These are phyloP conservation scores for Tyria jacobaeae DNA, from an alignment of 2,888 invertebrate genomes.

Conservation along the genomic window DNA sequence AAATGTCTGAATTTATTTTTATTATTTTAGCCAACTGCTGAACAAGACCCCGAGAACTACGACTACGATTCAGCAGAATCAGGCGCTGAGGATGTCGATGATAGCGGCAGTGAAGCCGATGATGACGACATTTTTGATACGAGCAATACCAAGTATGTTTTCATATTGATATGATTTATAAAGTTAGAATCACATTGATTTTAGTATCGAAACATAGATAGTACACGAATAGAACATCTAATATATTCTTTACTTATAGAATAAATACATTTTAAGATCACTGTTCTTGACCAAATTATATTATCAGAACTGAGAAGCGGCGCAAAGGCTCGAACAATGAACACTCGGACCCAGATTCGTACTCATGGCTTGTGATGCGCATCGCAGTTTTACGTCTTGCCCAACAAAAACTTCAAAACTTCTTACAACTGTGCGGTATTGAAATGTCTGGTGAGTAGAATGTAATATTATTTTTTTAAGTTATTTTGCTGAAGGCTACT, in stretches of 20 bases:
- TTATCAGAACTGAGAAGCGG: slow-evolving; percentile 68
- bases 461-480: neutral
- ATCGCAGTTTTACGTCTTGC: slow-evolving; percentile 95
- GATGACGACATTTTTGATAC: slow-evolving; percentile 93
- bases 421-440: slow-evolving; percentile 95
- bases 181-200: neutral
- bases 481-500: neutral
- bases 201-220: neutral
- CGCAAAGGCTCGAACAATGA: slow-evolving; percentile 90
- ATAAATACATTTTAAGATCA: too few relatives aligned
- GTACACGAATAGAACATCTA: too few relatives aligned
- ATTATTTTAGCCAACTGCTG: slow-evolving; percentile 69
- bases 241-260: too few relatives aligned
- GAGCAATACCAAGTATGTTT: slow-evolving; percentile 68
- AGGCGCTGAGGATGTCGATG: slow-evolving; percentile 91
- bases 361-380: slow-evolving; percentile 98
- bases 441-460: slow-evolving; percentile 91
- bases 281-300: too few relatives aligned
- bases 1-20: too few relatives aligned
- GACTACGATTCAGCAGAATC: slow-evolving; percentile 96
- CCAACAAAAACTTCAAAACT: slow-evolving; percentile 94
- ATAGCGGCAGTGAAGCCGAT: slow-evolving; percentile 90
- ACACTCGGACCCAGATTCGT: slow-evolving; percentile 97
- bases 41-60: slow-evolving; percentile 91
- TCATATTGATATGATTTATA: too few relatives aligned